Base-by-base conservation (phyloP, 2,113 vertebrate species). In the Pholis gunnellus region DNA sequence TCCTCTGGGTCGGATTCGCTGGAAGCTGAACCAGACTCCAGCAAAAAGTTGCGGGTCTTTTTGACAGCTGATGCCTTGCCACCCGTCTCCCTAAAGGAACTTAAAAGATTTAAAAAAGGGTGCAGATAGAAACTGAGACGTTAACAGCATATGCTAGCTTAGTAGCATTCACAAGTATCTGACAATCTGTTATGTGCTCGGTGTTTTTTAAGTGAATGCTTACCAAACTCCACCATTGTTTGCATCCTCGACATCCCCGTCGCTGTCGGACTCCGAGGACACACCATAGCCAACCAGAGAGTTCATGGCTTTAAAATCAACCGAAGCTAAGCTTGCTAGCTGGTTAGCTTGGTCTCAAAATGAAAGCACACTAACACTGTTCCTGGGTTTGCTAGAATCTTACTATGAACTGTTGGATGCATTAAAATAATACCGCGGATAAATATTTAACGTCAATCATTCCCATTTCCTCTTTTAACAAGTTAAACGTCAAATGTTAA, bases 251-350 rank as follows among this genome's bases (percentile, higher is more conserved):
- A 36, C 79, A 1, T 92, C 94, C 15, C 72, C 91, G 46, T 95
- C 95, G 5, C 92, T 92, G 68, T 95, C 95, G 1, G 94, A 95
- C 1, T 94, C 94, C 0, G 95, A 96, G 4, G 95, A 96, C 31
- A 93, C 66, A 42, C 93, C 93, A 77, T 96, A 96, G 8, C 94
- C 94, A 4, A 96, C 95, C 40, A 96, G 89, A 15, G 94, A 92
- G 76, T 92, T 93, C 93, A 94, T 93, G 2, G 6, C 59, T 82
- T 48, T 15, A 48, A 22, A 9, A 4, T 34, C 25, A 29, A 10
- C 38, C 27, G 40, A 57, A 71, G 66, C 61, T 81, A 57, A 79
- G 46, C 40, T 79, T 74, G 38, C 50, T 66, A 59, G 40, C 72
- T 22, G 29, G 15, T 10, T 0, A 42, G 75, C 68, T 54, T 57